These are phyloP conservation scores for Pseudotriccus pelzelni DNA, from an alignment of 2,797 vertebrate genomes.

Conservation along the genomic window DNA sequence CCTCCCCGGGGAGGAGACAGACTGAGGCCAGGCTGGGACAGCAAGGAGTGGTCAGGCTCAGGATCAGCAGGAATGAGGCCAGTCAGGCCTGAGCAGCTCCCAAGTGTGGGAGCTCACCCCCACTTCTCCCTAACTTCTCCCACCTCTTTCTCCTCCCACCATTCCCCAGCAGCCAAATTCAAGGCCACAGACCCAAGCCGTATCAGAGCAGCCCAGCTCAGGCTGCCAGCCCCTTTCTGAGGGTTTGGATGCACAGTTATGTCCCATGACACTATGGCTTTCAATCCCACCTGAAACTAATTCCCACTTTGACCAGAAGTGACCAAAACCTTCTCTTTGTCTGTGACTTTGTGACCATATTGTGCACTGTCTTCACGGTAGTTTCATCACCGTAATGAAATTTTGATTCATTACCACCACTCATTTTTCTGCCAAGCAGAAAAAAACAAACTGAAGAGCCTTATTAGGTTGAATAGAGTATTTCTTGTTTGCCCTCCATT, in stretches of 20 bases:
- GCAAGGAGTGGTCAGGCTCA: neutral
- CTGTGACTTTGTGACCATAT: neutral
- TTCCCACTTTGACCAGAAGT: neutral
- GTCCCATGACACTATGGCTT: fast-evolving
- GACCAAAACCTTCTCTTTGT: neutral
- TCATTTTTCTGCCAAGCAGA: neutral
- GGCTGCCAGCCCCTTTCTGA: neutral
- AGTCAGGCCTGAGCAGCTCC: neutral
- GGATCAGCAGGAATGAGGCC: neutral
- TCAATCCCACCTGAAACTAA: neutral
- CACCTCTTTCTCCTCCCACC: neutral
- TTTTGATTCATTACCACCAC: neutral
- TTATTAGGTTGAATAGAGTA: neutral
- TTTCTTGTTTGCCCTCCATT: neutral
- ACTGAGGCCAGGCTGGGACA: neutral
- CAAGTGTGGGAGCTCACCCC: fast-evolving
- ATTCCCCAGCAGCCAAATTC: neutral
- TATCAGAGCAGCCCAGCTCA: neutral
- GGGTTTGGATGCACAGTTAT: fast-evolving
- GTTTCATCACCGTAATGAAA: neutral
- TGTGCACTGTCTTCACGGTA: neutral
- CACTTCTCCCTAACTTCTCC: neutral
- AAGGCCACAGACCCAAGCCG: neutral
- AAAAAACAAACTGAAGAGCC: neutral
- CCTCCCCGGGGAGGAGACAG: no score